Evolutionary conservation across 2,113 vertebrate species (phyloP).

Genomic region (Zapornia atra): DNA sequence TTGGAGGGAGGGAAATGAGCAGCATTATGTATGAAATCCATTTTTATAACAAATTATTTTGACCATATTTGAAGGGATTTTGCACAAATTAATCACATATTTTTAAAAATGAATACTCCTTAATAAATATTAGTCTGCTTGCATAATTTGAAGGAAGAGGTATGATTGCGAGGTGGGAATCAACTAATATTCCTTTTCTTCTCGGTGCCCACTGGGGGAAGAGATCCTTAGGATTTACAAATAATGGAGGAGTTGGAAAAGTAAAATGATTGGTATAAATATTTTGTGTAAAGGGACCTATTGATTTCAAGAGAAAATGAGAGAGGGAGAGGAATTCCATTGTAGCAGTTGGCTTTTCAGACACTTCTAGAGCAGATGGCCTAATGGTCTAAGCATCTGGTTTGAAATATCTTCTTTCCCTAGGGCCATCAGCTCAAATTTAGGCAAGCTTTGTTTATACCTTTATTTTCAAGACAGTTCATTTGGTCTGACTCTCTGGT

Average conservation of each 20-base stretch:
- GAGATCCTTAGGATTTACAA: not conserved
- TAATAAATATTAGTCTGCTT: not conserved
- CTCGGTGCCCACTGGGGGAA: not conserved
- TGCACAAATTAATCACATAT: not conserved
- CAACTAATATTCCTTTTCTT: not conserved
- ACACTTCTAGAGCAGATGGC: slow-evolving; percentile 30
- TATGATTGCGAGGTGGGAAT: not conserved
- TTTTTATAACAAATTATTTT: not conserved
- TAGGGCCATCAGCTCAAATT: slow-evolving; percentile 35
- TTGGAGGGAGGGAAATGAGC: not conserved
- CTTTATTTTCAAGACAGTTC: slow-evolving; percentile 38
- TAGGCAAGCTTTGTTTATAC: slow-evolving; percentile 16
- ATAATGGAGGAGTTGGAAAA: not conserved
- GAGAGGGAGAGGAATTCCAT: not conserved
- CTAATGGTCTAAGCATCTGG: slow-evolving; percentile 63
- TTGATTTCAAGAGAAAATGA: not conserved
- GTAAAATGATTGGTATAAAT: not conserved
- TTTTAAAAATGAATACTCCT: not conserved
- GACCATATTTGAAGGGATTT: not conserved
- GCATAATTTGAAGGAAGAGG: not conserved
- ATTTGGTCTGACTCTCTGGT: not conserved
- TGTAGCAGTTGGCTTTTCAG: slow-evolving; percentile 21
- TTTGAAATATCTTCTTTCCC: slow-evolving; percentile 56
- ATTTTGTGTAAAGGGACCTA: not conserved
- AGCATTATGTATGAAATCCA: not conserved